Evolutionary conservation across 2,888 invertebrate genomes (phyloP), one percentile per base, ranked within the genome.

Genomic region (Apamea monoglypha): DNA sequence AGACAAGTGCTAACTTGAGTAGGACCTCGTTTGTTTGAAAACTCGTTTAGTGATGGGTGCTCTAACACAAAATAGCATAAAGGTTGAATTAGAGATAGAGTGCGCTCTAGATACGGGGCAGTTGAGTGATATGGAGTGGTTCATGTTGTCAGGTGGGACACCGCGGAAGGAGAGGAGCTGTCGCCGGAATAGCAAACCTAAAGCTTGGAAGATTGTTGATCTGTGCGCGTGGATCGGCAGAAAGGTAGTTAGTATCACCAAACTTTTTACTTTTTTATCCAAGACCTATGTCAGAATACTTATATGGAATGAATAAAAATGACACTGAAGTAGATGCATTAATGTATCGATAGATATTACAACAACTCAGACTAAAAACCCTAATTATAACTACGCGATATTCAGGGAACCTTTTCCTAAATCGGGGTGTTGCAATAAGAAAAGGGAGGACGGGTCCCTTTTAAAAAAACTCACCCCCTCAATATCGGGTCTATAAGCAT

Each of bases 191-290:
- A 90, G 86, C 74, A 95, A 94, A 76, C 84, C 94, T 3, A 95
- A 93, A 78, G 89, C 94, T 81, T 96, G 96, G 95, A 93, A 89
- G 77, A 90, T 97, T 63, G 90, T 96, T 83, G 96, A 96, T 80
- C 89, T 97, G 25, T 96, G 96, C 84, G 89, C 95, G 21, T 96
- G 96, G 97, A 95, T 97, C 73, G 96, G 96, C 56, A 95, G 91
- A 91, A 97, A 96, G 96, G 97, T 96, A 92, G 74, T 82, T 85
- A 79, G 81, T 76, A 81, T 83, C 72, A 76, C 12, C 25, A 59
- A 69, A 16, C 16, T 74, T 70, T 76, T 78, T 47, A 53, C 10
- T 77, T 50, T 71, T 77, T 69, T 47, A 36, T 63, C 70, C 14
- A 32, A 36, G 3, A n/a, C 6, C 1, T 66, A 6, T 18, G 14